Evolutionary conservation across 1,140 invertebrate genomes (phyloP).

Genomic region (Ridgeia piscesae): DNA sequence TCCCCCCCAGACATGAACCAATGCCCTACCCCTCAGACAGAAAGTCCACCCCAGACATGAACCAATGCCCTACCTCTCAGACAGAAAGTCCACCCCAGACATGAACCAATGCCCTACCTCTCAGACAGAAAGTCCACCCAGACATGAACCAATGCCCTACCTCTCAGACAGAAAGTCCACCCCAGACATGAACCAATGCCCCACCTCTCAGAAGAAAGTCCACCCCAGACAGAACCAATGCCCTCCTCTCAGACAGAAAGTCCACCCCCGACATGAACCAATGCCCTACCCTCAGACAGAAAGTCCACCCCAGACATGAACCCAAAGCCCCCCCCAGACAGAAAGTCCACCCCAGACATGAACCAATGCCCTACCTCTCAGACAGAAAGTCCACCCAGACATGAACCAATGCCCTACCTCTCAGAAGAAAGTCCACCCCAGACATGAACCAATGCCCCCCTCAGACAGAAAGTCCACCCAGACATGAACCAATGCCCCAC

Average conservation of each 20-base stretch:
- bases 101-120: no score
- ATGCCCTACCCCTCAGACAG: no score
- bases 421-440: slow-evolving; percentile 45
- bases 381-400: neutral
- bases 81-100: no score
- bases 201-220: no score
- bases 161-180: no score
- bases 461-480: slow-evolving; percentile 55
- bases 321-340: slow-evolving; percentile 46
- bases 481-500: slow-evolving; percentile 38
- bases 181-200: no score
- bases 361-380: neutral
- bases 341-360: neutral
- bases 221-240: neutral
- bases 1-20: no score
- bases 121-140: no score
- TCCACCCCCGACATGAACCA: neutral
- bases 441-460: slow-evolving; percentile 37
- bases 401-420: neutral
- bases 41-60: no score
- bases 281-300: slow-evolving; percentile 43
- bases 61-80: no score
- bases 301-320: slow-evolving; percentile 52
- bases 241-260: neutral
- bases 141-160: no score